phyloP scores from a whole-genome alignment of 2,113 vertebrate genomes.

The Cyanoliseus patagonus region DNA sequence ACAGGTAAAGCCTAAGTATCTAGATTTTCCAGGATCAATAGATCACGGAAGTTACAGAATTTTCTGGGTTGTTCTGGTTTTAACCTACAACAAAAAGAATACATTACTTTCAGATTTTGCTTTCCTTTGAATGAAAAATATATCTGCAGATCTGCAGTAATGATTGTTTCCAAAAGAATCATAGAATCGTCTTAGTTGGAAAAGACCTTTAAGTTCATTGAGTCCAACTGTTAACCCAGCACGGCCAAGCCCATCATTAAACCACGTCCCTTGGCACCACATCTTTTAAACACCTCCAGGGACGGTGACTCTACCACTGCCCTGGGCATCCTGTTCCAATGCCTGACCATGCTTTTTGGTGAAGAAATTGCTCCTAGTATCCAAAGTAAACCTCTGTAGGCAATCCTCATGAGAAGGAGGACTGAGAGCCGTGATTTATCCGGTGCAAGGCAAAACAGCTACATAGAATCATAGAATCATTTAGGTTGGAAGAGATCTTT shows the following conservation, averaged over 20 bases:
- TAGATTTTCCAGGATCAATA: not conserved
- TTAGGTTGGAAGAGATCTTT: not conserved
- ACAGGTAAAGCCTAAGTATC: not conserved
- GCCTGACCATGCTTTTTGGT: not conserved
- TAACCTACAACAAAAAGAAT: not conserved
- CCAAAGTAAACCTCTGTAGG: rapidly evolving
- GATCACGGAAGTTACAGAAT: not conserved
- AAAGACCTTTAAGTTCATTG: not conserved
- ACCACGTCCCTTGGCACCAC: not conserved
- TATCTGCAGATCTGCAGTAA: not conserved
- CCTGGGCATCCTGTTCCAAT: not conserved
- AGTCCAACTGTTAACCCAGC: not conserved
- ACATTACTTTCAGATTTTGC: not conserved
- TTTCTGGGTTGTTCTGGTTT: not conserved
- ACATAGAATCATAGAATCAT: not conserved
- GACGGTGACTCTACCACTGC: not conserved
- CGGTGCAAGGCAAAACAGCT: not conserved
- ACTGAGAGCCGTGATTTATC: not conserved
- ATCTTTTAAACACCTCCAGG: not conserved
- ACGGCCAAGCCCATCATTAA: not conserved
- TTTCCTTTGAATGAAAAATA: not conserved
- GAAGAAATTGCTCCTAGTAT: not conserved
- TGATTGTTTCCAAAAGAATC: not conserved
- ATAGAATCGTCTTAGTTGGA: not conserved
- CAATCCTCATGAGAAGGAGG: not conserved